A percentile compares a stretch with the other conserved stretches of the same genome.
Conservation (phyloP, 2,797 vertebrate species). For the Okamejei kenojei region DNA sequence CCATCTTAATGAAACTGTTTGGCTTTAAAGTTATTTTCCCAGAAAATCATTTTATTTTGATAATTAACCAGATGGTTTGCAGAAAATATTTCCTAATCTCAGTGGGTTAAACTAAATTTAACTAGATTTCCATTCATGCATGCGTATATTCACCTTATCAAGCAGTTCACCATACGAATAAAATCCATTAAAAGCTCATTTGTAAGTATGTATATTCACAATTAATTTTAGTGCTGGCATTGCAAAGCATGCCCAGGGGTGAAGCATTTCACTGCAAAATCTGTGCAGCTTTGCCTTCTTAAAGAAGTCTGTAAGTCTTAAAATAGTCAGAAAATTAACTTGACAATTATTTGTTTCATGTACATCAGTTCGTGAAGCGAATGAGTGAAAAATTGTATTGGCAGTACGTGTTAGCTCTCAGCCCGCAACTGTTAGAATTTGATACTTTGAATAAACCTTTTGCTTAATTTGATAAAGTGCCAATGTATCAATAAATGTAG, state of each 20-base stretch:
- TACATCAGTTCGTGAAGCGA: slow-evolving; percentile 89
- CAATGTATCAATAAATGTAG: not conserved
- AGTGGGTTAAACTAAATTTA: slow-evolving; percentile 96
- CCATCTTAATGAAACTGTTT: slow-evolving; percentile 62
- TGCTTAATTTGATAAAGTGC: not conserved
- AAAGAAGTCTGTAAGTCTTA: slow-evolving; percentile 68
- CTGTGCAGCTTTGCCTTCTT: slow-evolving; percentile 58
- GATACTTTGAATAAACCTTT: slow-evolving; percentile 41
- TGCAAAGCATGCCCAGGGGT: slow-evolving; percentile 58
- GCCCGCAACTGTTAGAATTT: slow-evolving; percentile 95
- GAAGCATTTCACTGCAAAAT: slow-evolving; percentile 72
- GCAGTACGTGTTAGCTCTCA: slow-evolving; percentile 68
- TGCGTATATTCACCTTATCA: slow-evolving; percentile 82
- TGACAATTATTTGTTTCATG: slow-evolving; percentile 79
- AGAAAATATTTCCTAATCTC: slow-evolving; percentile 87
- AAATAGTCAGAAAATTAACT: slow-evolving; percentile 89
- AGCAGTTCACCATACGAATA: slow-evolving; percentile 92
- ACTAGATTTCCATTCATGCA: slow-evolving; percentile 93
- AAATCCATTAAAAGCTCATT: slow-evolving; percentile 79
- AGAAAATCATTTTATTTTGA: slow-evolving; percentile 91
- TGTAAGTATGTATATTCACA: slow-evolving; percentile 86
- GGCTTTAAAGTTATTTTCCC: slow-evolving; percentile 65
- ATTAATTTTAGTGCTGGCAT: slow-evolving; percentile 54
- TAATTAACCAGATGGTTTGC: slow-evolving; percentile 95
- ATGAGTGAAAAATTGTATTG: slow-evolving; percentile 80